Conservation (phyloP, 2,797 vertebrate genomes). For the Steatocranus sp. region DNA sequence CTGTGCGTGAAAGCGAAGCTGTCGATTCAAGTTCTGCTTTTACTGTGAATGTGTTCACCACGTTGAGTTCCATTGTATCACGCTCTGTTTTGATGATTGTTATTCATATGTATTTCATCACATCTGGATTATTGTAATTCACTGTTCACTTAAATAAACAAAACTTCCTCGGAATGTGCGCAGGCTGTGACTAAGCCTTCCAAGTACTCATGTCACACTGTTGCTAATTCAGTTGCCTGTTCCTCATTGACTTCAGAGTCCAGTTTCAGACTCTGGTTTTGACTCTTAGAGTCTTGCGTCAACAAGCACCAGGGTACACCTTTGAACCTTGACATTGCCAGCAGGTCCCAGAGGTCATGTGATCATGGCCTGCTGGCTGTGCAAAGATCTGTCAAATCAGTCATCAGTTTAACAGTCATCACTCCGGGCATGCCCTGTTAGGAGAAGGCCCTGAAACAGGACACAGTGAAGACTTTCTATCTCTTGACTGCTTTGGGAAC, state of each 20-base stretch:
- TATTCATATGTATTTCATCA: not conserved
- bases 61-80: rapidly evolving
- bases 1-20: not conserved
- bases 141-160: not conserved
- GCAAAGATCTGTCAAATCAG: not conserved
- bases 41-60: not conserved
- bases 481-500: not conserved
- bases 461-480: not conserved
- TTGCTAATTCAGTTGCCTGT: not conserved
- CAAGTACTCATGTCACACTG: not conserved
- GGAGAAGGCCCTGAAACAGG: not conserved
- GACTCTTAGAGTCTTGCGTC: not conserved
- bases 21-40: not conserved
- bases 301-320: not conserved
- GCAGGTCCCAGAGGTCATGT: not conserved
- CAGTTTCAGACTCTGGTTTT: not conserved
- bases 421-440: not conserved
- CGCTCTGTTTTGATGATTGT: not conserved
- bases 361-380: not conserved
- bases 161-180: not conserved
- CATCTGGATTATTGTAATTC: not conserved
- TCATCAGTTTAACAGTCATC: not conserved
- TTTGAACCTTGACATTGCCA: not conserved
- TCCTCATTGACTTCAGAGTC: not conserved
- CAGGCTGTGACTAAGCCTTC: not conserved